These are phyloP conservation scores for Temnothorax unifasciatus DNA, from an alignment of 2,888 invertebrate species.

Conservation along the genomic window DNA sequence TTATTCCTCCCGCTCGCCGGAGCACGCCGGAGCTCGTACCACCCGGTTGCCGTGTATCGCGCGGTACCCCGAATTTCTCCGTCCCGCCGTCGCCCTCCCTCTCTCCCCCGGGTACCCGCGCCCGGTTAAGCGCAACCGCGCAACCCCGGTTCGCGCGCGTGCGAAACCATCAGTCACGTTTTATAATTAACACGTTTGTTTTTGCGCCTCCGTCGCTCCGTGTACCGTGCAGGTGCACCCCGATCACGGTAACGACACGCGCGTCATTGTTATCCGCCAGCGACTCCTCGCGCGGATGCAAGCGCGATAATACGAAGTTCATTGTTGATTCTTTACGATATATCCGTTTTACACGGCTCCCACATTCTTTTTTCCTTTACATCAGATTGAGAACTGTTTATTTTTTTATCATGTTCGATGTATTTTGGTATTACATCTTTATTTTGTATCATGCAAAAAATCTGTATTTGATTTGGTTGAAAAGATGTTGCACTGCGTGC, in stretches of 20 bases:
- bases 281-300: no score
- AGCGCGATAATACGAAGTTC: no score
- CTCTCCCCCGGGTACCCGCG: neutral
- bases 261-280: neutral
- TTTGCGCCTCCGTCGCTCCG: neutral
- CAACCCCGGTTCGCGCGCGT: no score
- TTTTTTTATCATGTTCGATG: neutral
- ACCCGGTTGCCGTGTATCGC: neutral
- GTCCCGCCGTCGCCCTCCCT: neutral
- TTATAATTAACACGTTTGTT: conserved; percentile 40
- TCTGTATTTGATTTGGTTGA: neutral
- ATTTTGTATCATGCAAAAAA: neutral
- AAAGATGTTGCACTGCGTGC: neutral
- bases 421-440: neutral
- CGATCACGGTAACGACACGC: neutral
- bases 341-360: neutral
- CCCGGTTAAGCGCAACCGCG: neutral
- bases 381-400: neutral
- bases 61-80: neutral
- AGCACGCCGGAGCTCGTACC: no score
- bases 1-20: conserved; percentile 38
- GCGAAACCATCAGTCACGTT: conserved; percentile 26
- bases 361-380: neutral
- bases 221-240: neutral
- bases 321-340: neutral